Base-by-base conservation (phyloP, 2,888 invertebrate species). In the Chrysodeixis includens region DNA sequence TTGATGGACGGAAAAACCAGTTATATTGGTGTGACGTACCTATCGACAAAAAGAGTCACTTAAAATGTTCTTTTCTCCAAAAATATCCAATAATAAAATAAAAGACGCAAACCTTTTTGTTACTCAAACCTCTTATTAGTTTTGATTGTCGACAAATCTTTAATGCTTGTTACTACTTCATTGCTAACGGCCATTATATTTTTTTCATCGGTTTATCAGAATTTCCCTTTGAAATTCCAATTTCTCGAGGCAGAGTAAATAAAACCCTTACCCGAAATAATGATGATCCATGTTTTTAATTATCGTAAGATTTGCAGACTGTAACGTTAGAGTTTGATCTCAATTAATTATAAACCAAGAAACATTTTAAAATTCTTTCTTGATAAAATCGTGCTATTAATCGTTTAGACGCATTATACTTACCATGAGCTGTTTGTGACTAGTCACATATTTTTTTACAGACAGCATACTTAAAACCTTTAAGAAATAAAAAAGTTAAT, bases 241-340 rank as follows among this genome's bases (percentile, higher is more conserved):
- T n/a, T 40, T 40, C 35, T 40, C 14, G 40, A n/a, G 6, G 40
- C 40, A 40, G n/a, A 40, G n/a, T 40, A 40, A 35, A 40, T 40
- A 6, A n/a, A 40, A n/a, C 40, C n/a, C 40, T 40, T n/a, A 6
- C 40, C 40, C 40, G 6, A 35, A 26, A 26, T 26, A 26, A 40
- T 40, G n/a, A 40, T 40, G 40, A 40, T 40, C 40, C n/a, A n/a
- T 40, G 40, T 40, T 40, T 40, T 40, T 40, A 40, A 40, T 40
- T 40, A n/a, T n/a, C n/a, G n/a, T 40, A n/a, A 7, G n/a, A n/a
- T 40, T 40, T 35, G 12, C 14, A 40, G 26, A 26, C 26, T 26
- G 26, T 26, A 26, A 26, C 6, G 6, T 26, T 26, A n/a, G 40
- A n/a, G n/a, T 14, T 40, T 12, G 35, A 4, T 35, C n/a, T 14